Percentiles rank a stretch among this genome's conserved stretches.
These are phyloP conservation scores for Caenorhabditis angaria DNA, from an alignment of 2,888 invertebrate species.

Conservation along the genomic window DNA sequence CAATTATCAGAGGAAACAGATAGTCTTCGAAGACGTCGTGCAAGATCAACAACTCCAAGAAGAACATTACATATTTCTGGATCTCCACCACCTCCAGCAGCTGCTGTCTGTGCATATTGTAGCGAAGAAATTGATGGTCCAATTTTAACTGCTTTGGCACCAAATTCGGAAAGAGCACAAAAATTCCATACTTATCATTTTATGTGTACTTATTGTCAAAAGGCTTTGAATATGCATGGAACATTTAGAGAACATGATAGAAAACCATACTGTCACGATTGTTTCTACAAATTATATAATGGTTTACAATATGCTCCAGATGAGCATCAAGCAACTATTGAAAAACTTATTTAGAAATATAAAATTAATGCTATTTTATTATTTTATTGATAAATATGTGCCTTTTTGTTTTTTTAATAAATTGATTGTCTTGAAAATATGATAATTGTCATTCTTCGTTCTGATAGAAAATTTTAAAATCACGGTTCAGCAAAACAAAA, in stretches of 20 bases:
- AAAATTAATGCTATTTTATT: not conserved
- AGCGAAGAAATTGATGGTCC: conserved; percentile 61
- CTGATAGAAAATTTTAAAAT: too few relatives aligned
- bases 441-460: too few relatives aligned
- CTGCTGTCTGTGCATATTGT: conserved; percentile 70
- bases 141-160: conserved; percentile 71
- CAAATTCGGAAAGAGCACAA: conserved; percentile 90
- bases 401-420: conserved; percentile 3
- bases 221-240: conserved; percentile 74
- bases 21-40: conserved; percentile 65
- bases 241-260: conserved; percentile 85
- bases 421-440: too few relatives aligned
- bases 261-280: conserved; percentile 96
- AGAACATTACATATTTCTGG: conserved; percentile 67
- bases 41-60: conserved; percentile 67
- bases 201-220: conserved; percentile 96
- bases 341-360: conserved; percentile 62
- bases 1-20: conserved; percentile 68
- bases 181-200: conserved; percentile 97
- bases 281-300: conserved; percentile 89
- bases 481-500: too few relatives aligned
- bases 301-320: conserved; percentile 69
- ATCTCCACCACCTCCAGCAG: conserved; percentile 58
- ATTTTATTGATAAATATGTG: too few relatives aligned
- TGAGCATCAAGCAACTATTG: conserved; percentile 63